Conservation (phyloP, 92 coral and sea anemone species). For the Palythoa heliodiscus region DNA sequence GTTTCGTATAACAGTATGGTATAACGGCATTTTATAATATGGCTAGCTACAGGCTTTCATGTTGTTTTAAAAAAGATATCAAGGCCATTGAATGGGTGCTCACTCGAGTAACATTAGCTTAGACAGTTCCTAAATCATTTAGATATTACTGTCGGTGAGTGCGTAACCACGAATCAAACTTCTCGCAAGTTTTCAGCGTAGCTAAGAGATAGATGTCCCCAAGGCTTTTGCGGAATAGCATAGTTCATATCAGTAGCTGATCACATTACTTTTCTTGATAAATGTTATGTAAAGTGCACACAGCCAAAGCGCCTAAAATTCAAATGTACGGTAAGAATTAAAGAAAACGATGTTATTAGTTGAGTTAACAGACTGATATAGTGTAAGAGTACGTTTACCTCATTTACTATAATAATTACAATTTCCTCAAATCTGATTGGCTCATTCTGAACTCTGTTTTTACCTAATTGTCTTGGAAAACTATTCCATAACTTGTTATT, state of each 20-base stretch:
- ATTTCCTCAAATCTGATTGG: not conserved
- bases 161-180: slow-evolving; percentile 10
- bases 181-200: not conserved
- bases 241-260: not conserved
- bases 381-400: too few relatives aligned
- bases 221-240: not conserved
- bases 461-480: too few relatives aligned
- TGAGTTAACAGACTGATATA: too few relatives aligned
- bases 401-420: too few relatives aligned
- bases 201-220: not conserved
- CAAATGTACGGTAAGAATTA: slow-evolving; percentile 9
- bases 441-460: not conserved
- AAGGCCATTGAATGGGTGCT: not conserved
- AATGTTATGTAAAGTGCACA: too few relatives aligned
- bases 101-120: not conserved
- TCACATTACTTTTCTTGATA: not conserved
- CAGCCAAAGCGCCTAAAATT: not conserved
- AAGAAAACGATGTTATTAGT: not conserved
- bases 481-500: too few relatives aligned
- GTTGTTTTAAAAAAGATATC: not conserved
- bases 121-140: slow-evolving; percentile 30
- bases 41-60: not conserved
- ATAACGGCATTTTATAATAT: not conserved
- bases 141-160: not conserved
- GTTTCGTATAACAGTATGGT: not conserved